Evolutionary conservation across 1,140 invertebrate genomes (phyloP), one percentile per base, ranked within the genome.

Genomic region (Rhopalosiphum padi): DNA sequence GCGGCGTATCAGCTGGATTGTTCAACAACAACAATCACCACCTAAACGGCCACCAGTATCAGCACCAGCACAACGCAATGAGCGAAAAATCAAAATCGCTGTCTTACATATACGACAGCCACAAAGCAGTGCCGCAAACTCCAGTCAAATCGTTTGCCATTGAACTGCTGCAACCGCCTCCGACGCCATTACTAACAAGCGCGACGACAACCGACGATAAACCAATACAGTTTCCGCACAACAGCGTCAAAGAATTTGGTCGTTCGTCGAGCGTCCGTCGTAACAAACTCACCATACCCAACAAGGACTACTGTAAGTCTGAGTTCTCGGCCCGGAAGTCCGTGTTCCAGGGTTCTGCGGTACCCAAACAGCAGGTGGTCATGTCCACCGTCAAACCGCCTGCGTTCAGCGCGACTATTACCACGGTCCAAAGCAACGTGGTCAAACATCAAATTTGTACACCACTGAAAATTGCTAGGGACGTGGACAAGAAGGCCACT

Each of bases 71-170:
- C 8, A 51, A 25, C 35, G n/a, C 18, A 5, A 85, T 55, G 91
- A 93, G 91, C 15, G 91, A 86, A 86, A 93, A 93, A 93, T 93
- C 91, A 93, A 93, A 93, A 93, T 93, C 91, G n/a, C 91, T 93
- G 91, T 93, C 91, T 21, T 93, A 93, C 48, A 86, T 86, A 53
- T 93, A 86, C 25, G 91, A 93, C 35, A 86, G 77, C 11, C 48
- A 35, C 25, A 86, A 93, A 35, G 91, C 77, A n/a, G 46, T 92
- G 77, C 91, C 91, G 30, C 91, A 92, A n/a, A 82, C 77, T 37
- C 68, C 91, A 9, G 77, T 51, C 22, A 92, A 92, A 46, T 48
- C 68, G 4, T 92, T 83, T 23, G 43, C 91, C 21, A 37, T 37
- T 37, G 91, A 93, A 30, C 89, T 60, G 25, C 53, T 30, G 15